Evolutionary conservation across 64 coral and sea anemone genomes (phyloP).

Genomic region (Dendronephthya gigantea): DNA sequence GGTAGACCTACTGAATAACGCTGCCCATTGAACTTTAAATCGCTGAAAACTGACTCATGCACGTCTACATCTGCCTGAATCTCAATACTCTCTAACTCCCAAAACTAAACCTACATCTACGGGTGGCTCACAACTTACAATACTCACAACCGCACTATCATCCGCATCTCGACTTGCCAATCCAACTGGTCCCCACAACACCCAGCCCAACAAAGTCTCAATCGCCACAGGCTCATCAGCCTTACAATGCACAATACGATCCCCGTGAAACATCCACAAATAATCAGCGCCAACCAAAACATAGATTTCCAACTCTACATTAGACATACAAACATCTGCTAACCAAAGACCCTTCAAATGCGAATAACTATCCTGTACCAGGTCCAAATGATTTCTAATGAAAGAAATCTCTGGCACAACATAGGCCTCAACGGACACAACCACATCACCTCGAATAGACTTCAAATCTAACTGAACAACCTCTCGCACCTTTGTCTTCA

Average conservation of each 20-base stretch:
- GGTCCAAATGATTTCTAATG: slow-evolving; percentile 28
- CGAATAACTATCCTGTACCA: not conserved
- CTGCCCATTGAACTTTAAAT: not conserved
- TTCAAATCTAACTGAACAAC: not conserved
- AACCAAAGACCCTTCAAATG: slow-evolving; percentile 40
- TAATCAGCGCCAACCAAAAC: slow-evolving; percentile 30
- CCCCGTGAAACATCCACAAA: slow-evolving; percentile 33
- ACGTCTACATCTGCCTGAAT: not conserved
- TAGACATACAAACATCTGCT: slow-evolving; percentile 22
- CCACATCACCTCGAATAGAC: not conserved
- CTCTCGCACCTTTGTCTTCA: slow-evolving; percentile 14
- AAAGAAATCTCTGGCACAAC: slow-evolving; percentile 37
- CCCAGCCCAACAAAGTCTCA: not conserved
- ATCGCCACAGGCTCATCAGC: not conserved
- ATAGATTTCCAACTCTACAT: slow-evolving; percentile 15
- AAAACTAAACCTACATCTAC: too few species aligned
- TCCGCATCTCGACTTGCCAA: not conserved
- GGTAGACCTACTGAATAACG: not conserved
- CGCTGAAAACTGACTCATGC: not conserved
- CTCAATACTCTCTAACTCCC: not conserved
- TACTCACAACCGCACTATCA: not conserved
- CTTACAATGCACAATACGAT: slow-evolving; percentile 13
- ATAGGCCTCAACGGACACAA: slow-evolving; percentile 1
- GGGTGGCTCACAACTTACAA: not conserved
- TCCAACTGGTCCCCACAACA: not conserved